Evolutionary conservation across 2,888 invertebrate species (phyloP), one percentile per base, ranked within the genome.

Genomic region (Monoplex corrugatus): DNA sequence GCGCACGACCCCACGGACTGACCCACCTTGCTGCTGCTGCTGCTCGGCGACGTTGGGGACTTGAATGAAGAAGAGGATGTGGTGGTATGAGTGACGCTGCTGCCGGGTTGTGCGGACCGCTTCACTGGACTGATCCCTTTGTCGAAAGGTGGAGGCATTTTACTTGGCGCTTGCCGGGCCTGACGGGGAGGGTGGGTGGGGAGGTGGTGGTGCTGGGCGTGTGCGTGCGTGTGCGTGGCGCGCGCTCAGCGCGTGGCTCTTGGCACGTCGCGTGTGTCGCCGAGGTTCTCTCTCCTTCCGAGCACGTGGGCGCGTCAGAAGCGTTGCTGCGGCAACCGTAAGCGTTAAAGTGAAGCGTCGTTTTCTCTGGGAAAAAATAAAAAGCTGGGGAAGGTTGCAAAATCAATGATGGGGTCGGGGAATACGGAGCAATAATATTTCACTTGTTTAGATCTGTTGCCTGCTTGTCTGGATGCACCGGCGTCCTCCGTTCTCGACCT

Each of bases 1-100:
- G 88, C 72, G 90, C 91, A 68, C 90, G 91, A 50, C 89, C 75
- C 87, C 80, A 86, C 68, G 80, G 72, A 72, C 80, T 86, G 68
- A 83, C 86, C 68, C 87, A 82, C 44, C 86, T 90, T 86, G 86
- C 72, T 63, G 89, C 75, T 86, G 89, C 84, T 40, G 89, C 72
- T 43, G 88, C 86, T 78, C 32, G 50, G 45, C 13, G 35, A 78
- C 38, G 44, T 23, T 32, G 80, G 32, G 2, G 78, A 16, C 43
- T 40, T 50, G 8, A 57, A 50, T 19, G 75, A 45, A n/a, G 44
- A 45, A 28, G 43, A n/a, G 82, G 82, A 82, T 32, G 44, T 23
- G 43, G 83, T 6, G 32, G n/a, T n/a, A 16, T 40, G 78, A 43
- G 40, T 80, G 28, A 28, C 5, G 23, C 50, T 78, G 78, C n/a